These are phyloP conservation scores for Brienomyrus longianalis DNA, from an alignment of 2,113 vertebrate species.

Conservation along the genomic window DNA sequence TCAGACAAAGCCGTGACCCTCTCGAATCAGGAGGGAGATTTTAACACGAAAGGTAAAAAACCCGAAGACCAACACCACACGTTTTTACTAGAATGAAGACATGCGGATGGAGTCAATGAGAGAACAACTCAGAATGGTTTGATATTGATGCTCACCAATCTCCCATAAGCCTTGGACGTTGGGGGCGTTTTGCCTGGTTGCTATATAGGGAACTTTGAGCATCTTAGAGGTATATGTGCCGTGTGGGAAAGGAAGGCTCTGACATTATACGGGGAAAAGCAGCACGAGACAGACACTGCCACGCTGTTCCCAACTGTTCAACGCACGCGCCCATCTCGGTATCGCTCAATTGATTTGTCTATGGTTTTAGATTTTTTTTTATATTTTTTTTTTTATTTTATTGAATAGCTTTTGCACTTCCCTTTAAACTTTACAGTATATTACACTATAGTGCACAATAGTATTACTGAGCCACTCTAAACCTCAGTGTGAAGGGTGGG, in stretches of 20 bases:
- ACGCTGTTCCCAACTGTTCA: slow-evolving; percentile 57
- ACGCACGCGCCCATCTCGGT: slow-evolving; percentile 63
- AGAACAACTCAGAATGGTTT: not conserved
- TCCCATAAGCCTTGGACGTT: not conserved
- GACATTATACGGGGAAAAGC: slow-evolving; percentile 30
- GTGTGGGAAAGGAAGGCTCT: slow-evolving; percentile 60
- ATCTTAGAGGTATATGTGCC: slow-evolving; percentile 70
- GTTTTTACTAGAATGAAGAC: not conserved
- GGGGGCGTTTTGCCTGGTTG: slow-evolving; percentile 15
- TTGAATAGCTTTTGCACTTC: slow-evolving; percentile 77
- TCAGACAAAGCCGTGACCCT: not conserved
- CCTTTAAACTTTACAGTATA: slow-evolving; percentile 97
- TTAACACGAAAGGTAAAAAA: not conserved
- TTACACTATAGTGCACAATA: slow-evolving; percentile 93
- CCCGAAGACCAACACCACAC: not conserved
- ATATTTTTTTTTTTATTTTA: slow-evolving; percentile 45
- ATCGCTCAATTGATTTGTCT: slow-evolving; percentile 62
- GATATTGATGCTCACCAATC: not conserved
- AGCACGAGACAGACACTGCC: slow-evolving; percentile 11
- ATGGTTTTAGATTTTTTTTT: slow-evolving; percentile 47
- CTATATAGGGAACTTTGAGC: slow-evolving; percentile 19
- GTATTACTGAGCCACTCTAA: slow-evolving; percentile 77
- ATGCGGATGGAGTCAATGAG: slow-evolving; percentile 19
- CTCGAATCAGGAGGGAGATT: not conserved
- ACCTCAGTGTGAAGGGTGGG: slow-evolving; percentile 64